Evolutionary conservation across 2,113 vertebrate genomes (phyloP).

Genomic region (Rattus norvegicus): GRCr8 NC_086031.1:88026501-88027000

Average conservation of each 20-base stretch:
- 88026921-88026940: neutral
- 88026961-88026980: neutral
- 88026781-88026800: neutral
- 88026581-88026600: neutral
- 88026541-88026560: neutral
- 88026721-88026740: neutral
- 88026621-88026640: neutral
- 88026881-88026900: neutral
- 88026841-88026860: neutral
- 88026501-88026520: neutral
- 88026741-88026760: neutral
- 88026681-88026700: neutral
- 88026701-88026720: neutral
- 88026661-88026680: neutral
- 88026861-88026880: neutral
- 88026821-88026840: neutral
- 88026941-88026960: neutral
- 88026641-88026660: neutral
- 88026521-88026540: neutral
- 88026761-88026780: neutral
- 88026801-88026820: neutral
- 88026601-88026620: neutral
- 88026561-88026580: neutral
- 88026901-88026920: neutral
- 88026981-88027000: neutral